Base-by-base conservation (phyloP, 2,888 invertebrate genomes). In the Chrysolina americana region DNA sequence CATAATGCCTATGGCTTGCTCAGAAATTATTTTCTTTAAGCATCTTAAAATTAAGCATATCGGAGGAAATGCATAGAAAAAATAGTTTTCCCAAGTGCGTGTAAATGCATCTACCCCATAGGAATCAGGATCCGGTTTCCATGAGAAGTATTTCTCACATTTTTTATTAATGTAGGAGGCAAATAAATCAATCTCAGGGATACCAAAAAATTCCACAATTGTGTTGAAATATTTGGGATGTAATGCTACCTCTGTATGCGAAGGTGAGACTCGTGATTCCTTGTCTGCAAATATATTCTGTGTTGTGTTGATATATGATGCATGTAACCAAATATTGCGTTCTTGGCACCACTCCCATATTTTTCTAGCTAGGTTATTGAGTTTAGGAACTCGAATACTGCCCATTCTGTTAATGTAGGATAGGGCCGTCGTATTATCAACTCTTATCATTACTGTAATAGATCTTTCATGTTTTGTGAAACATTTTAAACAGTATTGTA, bases 41-140 rank as follows among this genome's bases (percentile, higher is more conserved):
- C 23, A 28, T 59, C 59, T 59, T 41, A 41, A 44, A 15, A 74
- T 70, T 11, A 78, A 41, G 4, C 65, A 15, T 74, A 78, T 78
- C 2, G 80, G 78, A 2, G 74, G 76, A 72, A 78, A 80, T n/a
- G 78, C 77, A 65, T 79, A 80, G 65, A 77, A 80, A 23, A 74
- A 36, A 5, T 41, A 11, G 15, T 70, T 66, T 11, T 48, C 62
- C 78, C 79, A 79, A n/a, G 23, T 56, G 13, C 78, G 10, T 5
- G 76, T 78, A 56, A 79, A 79, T 1, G 78, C 78, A 66, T 79
- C 79, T 15, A 71, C 65, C 8, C 71, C 72, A 3, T 66, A 41
- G 10, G 75, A 17, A 21, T 73, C 76, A 36, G 77, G 77, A 62
- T 79, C 78, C 44, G 15, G 41, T 9, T 62, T 47, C 74, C 79